phyloP scores from a whole-genome alignment of 2,113 vertebrate genomes.

The Mellivora capensis region DNA sequence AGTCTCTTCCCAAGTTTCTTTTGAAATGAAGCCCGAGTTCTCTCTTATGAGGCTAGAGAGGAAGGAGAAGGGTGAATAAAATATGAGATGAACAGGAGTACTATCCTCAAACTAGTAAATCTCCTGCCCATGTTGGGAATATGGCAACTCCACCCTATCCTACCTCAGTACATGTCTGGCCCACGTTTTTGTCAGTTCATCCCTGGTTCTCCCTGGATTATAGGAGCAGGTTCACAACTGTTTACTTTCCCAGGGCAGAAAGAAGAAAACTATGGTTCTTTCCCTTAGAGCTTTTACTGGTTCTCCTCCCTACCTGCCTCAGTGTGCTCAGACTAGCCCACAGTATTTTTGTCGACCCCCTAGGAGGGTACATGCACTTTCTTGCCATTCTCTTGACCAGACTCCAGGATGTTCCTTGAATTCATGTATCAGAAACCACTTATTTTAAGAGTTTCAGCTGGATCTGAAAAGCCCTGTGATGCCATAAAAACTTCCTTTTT shows the following conservation, averaged over 20 bases:
- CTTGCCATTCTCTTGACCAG: neutral
- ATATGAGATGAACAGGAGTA: neutral
- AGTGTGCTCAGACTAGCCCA: neutral
- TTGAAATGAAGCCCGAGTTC: constrained; percentile 28
- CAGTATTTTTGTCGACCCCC: neutral
- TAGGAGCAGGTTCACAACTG: neutral
- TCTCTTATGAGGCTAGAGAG: constrained; percentile 34
- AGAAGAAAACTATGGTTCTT: neutral
- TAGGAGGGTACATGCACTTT: neutral
- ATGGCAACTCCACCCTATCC: neutral
- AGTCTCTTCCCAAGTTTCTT: constrained; percentile 50
- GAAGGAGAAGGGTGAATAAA: constrained; percentile 31
- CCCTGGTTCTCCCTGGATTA: neutral
- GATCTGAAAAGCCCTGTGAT: neutral
- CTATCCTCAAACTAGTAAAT: neutral
- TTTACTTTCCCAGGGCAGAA: neutral
- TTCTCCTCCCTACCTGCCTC: neutral
- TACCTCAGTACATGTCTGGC: neutral
- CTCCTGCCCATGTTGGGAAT: fast-evolving
- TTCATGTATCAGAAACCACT: neutral
- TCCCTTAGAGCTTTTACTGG: neutral
- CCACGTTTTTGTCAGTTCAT: neutral
- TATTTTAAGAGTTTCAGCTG: neutral
- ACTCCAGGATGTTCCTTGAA: neutral
- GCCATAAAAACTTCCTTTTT: neutral